Conservation (phyloP, 92 coral and sea anemone genomes). For the Epizoanthus fatuus region DNA sequence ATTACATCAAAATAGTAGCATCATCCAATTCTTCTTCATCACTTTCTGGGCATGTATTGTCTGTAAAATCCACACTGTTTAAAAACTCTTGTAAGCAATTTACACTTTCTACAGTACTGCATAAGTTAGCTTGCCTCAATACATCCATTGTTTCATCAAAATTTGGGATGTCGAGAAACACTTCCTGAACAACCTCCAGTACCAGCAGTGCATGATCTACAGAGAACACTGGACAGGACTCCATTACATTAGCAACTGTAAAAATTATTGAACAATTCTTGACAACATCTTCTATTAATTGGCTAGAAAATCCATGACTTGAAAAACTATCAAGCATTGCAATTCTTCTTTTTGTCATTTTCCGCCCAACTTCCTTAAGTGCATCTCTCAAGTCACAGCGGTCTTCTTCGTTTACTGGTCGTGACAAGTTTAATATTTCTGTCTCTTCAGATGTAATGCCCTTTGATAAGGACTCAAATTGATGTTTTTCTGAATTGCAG, state of each 20-base stretch:
- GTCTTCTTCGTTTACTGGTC: conserved; percentile 56
- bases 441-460: neutral
- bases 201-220: too few relatives aligned
- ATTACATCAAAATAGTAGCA: too few relatives aligned
- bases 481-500: neutral
- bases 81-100: too few relatives aligned
- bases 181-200: too few relatives aligned
- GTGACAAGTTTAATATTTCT: conserved; percentile 6
- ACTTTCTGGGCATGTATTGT: too few relatives aligned
- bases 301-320: conserved; percentile 57
- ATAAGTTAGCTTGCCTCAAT: too few relatives aligned
- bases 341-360: conserved; percentile 1
- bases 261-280: conserved; percentile 43
- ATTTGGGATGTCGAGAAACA: too few relatives aligned
- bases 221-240: conserved; percentile 49
- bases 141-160: too few relatives aligned
- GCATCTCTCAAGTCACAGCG: conserved; percentile 38
- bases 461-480: conserved; percentile 4
- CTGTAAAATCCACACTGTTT: too few relatives aligned
- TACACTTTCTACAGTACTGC: too few relatives aligned
- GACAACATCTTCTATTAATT: conserved; percentile 58
- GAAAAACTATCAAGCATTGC: conserved; percentile 43
- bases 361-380: conserved; percentile 31
- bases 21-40: too few relatives aligned
- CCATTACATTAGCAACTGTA: conserved; percentile 39